Evolutionary conservation across 2,797 vertebrate species (phyloP), one percentile per base, ranked within the genome.

Genomic region (Arremon brunneinucha): DNA sequence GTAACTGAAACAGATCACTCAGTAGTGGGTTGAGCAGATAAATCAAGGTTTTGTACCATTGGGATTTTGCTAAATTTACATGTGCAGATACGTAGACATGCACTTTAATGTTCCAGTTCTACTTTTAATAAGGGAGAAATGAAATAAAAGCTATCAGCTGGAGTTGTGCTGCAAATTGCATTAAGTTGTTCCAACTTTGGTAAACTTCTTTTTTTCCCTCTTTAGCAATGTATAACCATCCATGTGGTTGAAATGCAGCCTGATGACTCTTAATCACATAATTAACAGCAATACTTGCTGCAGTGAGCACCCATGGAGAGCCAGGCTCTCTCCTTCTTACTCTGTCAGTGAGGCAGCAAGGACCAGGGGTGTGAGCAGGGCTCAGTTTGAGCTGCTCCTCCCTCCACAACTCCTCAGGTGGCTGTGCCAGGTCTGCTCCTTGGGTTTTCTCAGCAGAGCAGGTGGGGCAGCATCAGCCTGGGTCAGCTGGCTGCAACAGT

Each of bases 391-490:
- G 27, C 37, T 49, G 14, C 37, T 8, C 19, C 26, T 63, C 53
- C 50, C 46, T 64, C 24, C 30, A 23, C 6, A 22, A 10, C 77
- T 62, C 2, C 1, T 75, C 12, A 47, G 22, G 17, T 7, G 56
- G 4, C 52, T 0, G 2, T 12, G 3, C n/a, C 3, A 1, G n/a
- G 32, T 80, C 72, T 74, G 60, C 46, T 59, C 6, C 1, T 37
- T 50, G 64, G 11, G 7, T 57, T 90, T 78, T 37, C 69, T 78
- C 60, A 57, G 47, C 49, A 63, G 44, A 52, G 15, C 37, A 74
- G 28, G 2, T 44, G 41, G 30, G 20, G n/a, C 49, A 24, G 8
- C 72, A 12, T 23, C 59, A 55, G 14, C 28, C 43, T 32, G 46
- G 21, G 12, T 53, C 49, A 37, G 3, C 6, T 59, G 44, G 11